Conservation (phyloP, 1,140 invertebrate species). For the Yoshiicerus persimilis region DNA sequence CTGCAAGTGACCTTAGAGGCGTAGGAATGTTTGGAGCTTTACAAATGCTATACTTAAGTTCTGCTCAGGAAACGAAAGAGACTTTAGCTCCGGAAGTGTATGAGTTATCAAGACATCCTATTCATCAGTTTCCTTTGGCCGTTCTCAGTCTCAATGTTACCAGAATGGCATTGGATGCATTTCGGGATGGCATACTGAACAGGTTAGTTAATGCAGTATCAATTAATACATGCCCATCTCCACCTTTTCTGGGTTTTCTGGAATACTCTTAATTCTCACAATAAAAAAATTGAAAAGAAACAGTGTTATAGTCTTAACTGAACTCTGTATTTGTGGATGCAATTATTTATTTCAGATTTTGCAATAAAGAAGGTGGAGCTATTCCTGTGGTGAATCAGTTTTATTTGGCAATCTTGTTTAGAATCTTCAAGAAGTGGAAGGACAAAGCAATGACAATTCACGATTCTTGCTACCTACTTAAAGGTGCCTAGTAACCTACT, state of each 20-base stretch:
- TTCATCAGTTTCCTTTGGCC: constrained; percentile 61
- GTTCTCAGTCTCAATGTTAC: constrained; percentile 61
- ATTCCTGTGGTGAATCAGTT: constrained; percentile 59
- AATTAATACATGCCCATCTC: not conserved
- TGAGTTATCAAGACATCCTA: constrained; percentile 57
- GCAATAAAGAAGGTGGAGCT: constrained; percentile 56
- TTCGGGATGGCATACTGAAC: constrained; percentile 55
- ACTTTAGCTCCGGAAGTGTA: constrained; percentile 57
- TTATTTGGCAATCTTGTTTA: constrained; percentile 57
- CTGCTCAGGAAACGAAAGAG: constrained; percentile 52
- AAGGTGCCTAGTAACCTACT: constrained; percentile 54
- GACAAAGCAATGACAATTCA: constrained; percentile 58
- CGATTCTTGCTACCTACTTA: constrained; percentile 60
- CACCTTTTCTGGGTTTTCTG: too few relatives aligned
- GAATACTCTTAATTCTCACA: too few relatives aligned
- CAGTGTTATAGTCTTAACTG: too few relatives aligned
- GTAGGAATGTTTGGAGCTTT: constrained; percentile 58
- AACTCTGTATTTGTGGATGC: too few relatives aligned
- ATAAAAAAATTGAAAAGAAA: not conserved
- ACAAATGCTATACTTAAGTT: constrained; percentile 57
- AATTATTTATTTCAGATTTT: constrained; percentile 57
- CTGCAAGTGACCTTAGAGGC: constrained; percentile 61
- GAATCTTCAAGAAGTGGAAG: constrained; percentile 58
- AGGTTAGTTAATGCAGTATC: not conserved
- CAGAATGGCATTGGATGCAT: constrained; percentile 57